Base-by-base conservation (phyloP, 2,113 vertebrate species). In the Thomomys bottae region DNA sequence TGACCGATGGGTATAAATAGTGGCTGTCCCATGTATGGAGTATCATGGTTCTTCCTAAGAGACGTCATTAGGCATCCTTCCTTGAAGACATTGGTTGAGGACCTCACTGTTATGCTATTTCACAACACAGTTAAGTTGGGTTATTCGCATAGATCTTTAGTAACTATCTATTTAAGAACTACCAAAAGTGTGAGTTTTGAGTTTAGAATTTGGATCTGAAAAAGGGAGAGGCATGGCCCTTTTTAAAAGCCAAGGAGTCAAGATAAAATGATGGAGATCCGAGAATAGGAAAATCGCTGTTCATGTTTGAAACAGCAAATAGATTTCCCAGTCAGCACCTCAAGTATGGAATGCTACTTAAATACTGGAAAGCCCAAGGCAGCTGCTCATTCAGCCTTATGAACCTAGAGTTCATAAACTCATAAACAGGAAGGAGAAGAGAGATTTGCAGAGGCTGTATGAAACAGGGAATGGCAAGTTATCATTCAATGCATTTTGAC, bases 361-460 rank as follows among this genome's bases (percentile, higher is more conserved):
- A n/a, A 85, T 14, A 83, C 34, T 59, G 68, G 10, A 15, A 38
- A 18, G 8, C 40, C 63, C 11, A 77, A 71, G 17, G 18, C 38
- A 71, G 28, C 59, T 78, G 72, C 72, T 82, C 20, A 70, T 40
- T 90, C 40, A 78, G n/a, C 32, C 66, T 92, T 88, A 77, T 24
- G 8, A 61, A 38, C 5, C 18, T 57, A 66, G 26, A 70, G 42
- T 8, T 59, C 34, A 20, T 40, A 82, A 73, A 70, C 9, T 81
- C 49, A 71, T 3, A 80, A 4, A 30, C 42, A 24, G 70, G 45
- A 79, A 61, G 30, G 17, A 86, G 3, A 79, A n/a, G 0, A 71
- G 14, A 84, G 6, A 49, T 42, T 54, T 26, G 15, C 21, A 12
- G 36, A 8, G 5, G 18, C 21, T 59, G 3, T 9, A 17, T 17